Conservation (phyloP, 1,140 invertebrate species). For the Hyles euphorbiae region DNA sequence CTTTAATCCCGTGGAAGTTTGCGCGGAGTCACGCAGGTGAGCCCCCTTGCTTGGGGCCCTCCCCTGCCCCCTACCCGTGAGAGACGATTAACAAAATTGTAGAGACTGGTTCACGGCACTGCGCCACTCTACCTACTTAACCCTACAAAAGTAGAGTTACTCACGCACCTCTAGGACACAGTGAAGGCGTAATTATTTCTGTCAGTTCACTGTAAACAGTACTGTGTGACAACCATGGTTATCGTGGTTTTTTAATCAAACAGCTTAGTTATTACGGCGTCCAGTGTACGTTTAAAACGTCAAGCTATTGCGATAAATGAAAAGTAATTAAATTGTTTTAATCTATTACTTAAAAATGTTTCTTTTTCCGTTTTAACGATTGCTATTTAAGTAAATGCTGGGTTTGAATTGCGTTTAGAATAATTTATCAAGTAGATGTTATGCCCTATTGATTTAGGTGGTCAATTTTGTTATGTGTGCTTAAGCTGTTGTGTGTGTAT, state of each 20-base stretch:
- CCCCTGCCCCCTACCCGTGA: slow-evolving; percentile 2
- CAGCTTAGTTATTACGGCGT: not conserved
- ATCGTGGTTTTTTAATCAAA: not conserved
- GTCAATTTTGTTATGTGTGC: too few relatives aligned
- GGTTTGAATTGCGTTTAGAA: too few relatives aligned
- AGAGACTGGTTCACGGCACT: slow-evolving; percentile 34
- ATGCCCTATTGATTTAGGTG: too few relatives aligned
- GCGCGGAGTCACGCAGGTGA: slow-evolving; percentile 17
- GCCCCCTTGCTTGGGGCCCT: not conserved
- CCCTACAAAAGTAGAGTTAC: slow-evolving; percentile 10
- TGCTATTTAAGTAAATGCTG: too few relatives aligned
- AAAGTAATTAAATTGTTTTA: too few relatives aligned
- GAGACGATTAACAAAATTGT: slow-evolving; percentile 51
- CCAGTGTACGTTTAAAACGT: not conserved
- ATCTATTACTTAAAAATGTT: too few relatives aligned
- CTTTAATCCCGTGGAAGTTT: slow-evolving; percentile 8
- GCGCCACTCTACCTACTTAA: slow-evolving; percentile 29
- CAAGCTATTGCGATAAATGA: too few relatives aligned
- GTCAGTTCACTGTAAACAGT: slow-evolving; percentile 8
- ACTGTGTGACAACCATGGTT: not conserved
- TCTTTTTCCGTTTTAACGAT: too few relatives aligned
- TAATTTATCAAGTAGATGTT: too few relatives aligned
- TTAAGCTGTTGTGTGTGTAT: too few relatives aligned
- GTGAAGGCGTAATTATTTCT: slow-evolving; percentile 11
- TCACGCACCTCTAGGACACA: slow-evolving; percentile 14